Percentiles rank a stretch among this genome's conserved stretches.
Conservation (phyloP, 1,140 invertebrate species). For the Ips nitidus region DNA sequence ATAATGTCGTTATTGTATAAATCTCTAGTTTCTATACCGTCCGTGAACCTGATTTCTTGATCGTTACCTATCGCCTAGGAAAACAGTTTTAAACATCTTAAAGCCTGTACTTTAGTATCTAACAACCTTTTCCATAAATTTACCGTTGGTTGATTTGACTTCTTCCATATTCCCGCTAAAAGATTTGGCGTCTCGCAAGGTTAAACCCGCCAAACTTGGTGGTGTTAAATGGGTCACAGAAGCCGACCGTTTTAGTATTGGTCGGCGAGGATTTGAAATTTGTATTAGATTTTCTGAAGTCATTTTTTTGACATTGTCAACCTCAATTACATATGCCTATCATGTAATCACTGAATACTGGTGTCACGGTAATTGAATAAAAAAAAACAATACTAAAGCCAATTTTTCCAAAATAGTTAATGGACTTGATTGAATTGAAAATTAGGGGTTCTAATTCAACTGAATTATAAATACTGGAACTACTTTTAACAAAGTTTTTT, state of each 20-base stretch:
- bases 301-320: slow-evolving; percentile 29
- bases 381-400: too few relatives aligned
- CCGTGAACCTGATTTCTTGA: slow-evolving; percentile 8
- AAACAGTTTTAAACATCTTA: background rate
- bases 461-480: too few relatives aligned
- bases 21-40: slow-evolving; percentile 37
- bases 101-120: background rate
- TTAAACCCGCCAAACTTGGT: slow-evolving; percentile 17
- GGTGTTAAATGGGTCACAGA: slow-evolving; percentile 28
- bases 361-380: too few relatives aligned
- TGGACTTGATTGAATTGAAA: too few relatives aligned
- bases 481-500: too few relatives aligned
- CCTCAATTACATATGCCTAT: background rate
- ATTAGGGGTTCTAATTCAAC: too few relatives aligned
- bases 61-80: slow-evolving; percentile 14
- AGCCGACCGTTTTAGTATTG: slow-evolving; percentile 27
- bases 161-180: slow-evolving; percentile 35
- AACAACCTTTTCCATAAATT: slow-evolving; percentile 7
- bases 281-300: slow-evolving; percentile 33
- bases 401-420: too few relatives aligned
- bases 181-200: slow-evolving; percentile 39
- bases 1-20: slow-evolving; percentile 23
- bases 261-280: slow-evolving; percentile 25
- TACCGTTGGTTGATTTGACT: slow-evolving; percentile 14
- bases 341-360: background rate